These are phyloP conservation scores for Dicyrtomina minuta DNA, from an alignment of 2,888 invertebrate genomes.

Conservation along the genomic window DNA sequence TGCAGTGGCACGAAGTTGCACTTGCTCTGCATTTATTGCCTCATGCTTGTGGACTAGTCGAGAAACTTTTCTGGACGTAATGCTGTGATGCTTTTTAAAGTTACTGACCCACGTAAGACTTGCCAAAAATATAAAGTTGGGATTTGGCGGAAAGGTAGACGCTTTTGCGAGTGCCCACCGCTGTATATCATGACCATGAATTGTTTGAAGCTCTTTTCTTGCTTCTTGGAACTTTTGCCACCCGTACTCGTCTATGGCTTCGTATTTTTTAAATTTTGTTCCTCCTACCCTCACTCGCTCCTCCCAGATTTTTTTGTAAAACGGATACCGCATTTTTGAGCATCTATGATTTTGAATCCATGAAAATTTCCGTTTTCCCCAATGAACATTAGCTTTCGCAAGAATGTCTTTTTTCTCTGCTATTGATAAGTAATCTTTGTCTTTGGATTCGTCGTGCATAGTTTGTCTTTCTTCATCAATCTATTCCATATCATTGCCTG, in stretches of 20 bases:
- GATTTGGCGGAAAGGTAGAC: background rate
- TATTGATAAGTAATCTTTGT: background rate
- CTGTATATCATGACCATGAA: background rate
- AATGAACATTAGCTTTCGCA: background rate
- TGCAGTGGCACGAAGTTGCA: background rate
- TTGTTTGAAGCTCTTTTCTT: background rate
- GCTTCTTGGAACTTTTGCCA: background rate
- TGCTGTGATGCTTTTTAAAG: slow-evolving; percentile 11
- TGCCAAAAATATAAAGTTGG: slow-evolving; percentile 13
- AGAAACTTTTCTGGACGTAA: background rate
- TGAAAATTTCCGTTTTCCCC: background rate
- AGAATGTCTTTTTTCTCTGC: background rate
- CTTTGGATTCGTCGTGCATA: background rate
- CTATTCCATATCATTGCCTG: background rate
- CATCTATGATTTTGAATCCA: background rate
- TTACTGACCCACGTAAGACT: background rate
- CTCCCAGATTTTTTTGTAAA: background rate
- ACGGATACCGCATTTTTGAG: background rate
- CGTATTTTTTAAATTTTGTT: background rate
- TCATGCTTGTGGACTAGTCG: background rate
- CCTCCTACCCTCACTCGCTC: background rate
- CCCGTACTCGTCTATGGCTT: background rate
- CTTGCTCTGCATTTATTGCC: background rate
- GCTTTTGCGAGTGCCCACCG: slow-evolving; percentile 12
- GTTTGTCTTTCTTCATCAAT: background rate